Conservation (phyloP, 2,888 invertebrate species). For the Lissonota sp. region DNA sequence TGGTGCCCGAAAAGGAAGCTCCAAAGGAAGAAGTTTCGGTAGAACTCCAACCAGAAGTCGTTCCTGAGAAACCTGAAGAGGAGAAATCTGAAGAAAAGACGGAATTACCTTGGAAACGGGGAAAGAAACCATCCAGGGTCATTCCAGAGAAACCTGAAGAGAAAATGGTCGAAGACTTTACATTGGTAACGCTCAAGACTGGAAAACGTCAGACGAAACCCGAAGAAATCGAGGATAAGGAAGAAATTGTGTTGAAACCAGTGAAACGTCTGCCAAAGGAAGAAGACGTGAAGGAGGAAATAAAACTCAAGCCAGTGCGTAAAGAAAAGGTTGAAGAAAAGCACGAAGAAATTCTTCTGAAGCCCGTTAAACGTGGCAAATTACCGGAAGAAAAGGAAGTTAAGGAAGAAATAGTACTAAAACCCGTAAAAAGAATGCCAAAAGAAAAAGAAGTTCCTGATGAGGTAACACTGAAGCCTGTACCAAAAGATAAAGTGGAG, state of each 20-base stretch:
- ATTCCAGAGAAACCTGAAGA: slow-evolving; percentile 57
- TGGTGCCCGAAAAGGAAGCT: slow-evolving; percentile 58
- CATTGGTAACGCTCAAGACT: slow-evolving; percentile 68
- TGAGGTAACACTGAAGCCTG: slow-evolving; percentile 78
- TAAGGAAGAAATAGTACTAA: slow-evolving; percentile 68
- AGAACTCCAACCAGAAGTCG: slow-evolving; percentile 57
- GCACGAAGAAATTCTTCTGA: slow-evolving; percentile 67
- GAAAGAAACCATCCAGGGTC: slow-evolving; percentile 70
- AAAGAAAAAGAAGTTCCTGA: slow-evolving; percentile 82
- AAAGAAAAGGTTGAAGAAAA: slow-evolving; percentile 70
- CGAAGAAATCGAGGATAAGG: slow-evolving; percentile 73
- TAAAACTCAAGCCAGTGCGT: slow-evolving; percentile 77
- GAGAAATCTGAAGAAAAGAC: slow-evolving; percentile 71
- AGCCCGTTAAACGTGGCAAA: slow-evolving; percentile 72
- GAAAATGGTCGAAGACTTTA: slow-evolving; percentile 71
- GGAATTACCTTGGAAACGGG: slow-evolving; percentile 73
- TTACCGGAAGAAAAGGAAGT: slow-evolving; percentile 71
- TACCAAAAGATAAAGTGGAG: slow-evolving; percentile 58
- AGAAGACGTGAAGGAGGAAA: slow-evolving; percentile 71
- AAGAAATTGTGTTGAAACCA: slow-evolving; percentile 74
- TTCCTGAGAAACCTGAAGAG: slow-evolving; percentile 67
- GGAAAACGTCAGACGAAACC: slow-evolving; percentile 66
- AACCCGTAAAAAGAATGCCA: slow-evolving; percentile 67
- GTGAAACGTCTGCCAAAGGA: slow-evolving; percentile 74
- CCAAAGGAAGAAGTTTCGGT: slow-evolving; percentile 55